A percentile compares a stretch with the other conserved stretches of the same genome.
phyloP scores from a whole-genome alignment of 2,797 vertebrate species.

The Brachyrhaphis roseni region DNA sequence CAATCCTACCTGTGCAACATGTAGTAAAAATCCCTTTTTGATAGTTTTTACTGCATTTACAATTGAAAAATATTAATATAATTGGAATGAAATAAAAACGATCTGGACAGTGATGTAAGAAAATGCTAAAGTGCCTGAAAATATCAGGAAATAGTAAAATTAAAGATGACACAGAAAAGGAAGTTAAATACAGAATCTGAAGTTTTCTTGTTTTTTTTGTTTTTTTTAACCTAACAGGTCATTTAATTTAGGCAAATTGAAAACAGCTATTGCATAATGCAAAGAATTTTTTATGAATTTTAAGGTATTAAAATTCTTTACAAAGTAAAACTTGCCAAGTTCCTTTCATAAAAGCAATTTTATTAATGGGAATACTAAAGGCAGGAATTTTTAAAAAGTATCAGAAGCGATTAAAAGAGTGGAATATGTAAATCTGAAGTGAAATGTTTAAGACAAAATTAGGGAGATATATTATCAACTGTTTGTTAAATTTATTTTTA shows the following conservation, averaged over 20 bases:
- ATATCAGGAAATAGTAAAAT: not conserved
- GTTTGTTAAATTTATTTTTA: not conserved
- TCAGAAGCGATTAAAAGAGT: not conserved
- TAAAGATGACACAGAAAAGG: not conserved
- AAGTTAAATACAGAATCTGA: not conserved
- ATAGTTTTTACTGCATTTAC: not conserved
- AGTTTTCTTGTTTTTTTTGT: no score
- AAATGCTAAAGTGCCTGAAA: not conserved
- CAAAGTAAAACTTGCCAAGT: not conserved
- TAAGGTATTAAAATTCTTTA: not conserved
- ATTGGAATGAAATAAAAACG: not conserved
- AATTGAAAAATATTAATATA: not conserved
- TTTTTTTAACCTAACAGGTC: not conserved
- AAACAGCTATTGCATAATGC: not conserved
- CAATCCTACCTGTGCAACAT: not conserved
- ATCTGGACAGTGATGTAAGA: not conserved
- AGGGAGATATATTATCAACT: not conserved
- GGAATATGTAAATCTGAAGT: not conserved
- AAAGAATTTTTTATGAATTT: not conserved
- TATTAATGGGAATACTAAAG: not conserved
- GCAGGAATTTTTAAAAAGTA: not conserved
- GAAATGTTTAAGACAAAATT: not conserved
- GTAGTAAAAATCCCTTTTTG: not conserved
- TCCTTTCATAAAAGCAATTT: not conserved
- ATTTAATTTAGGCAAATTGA: not conserved